Evolutionary conservation across 2,888 invertebrate species (phyloP).

Genomic region (Serrognathus titanus): DNA sequence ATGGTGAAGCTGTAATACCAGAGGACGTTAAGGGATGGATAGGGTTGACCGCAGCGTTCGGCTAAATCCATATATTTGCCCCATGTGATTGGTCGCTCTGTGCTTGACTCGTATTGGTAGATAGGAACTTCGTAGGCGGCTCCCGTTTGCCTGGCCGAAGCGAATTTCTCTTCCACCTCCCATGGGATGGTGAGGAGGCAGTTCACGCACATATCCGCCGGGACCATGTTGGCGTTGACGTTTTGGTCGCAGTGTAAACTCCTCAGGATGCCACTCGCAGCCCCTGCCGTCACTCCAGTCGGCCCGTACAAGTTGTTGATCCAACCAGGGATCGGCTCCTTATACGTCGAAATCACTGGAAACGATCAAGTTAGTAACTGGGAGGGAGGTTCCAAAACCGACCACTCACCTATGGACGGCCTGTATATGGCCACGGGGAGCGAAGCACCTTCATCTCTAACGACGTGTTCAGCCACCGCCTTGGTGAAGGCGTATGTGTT

Average conservation of each 20-base stretch:
- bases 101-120: constrained; percentile 84
- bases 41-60: constrained; percentile 53
- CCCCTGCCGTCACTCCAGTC: constrained; percentile 70
- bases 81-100: constrained; percentile 80
- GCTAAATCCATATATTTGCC: constrained; percentile 61
- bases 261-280: constrained; percentile 72
- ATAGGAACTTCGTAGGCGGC: constrained; percentile 57
- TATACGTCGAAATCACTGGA: constrained; percentile 63
- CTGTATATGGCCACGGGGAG: constrained; percentile 79
- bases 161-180: constrained; percentile 52
- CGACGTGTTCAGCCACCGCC: constrained; percentile 77
- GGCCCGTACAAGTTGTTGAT: constrained; percentile 90
- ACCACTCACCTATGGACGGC: constrained; percentile 72
- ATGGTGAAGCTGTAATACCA: constrained; percentile 69
- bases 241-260: constrained; percentile 68
- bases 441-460: constrained; percentile 62
- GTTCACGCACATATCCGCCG: constrained; percentile 79
- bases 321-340: constrained; percentile 79
- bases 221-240: constrained; percentile 70
- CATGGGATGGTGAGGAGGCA: constrained; percentile 76
- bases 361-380: too few species aligned
- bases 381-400: too few species aligned
- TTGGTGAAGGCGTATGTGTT: constrained; percentile 93
- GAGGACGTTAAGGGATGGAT: constrained; percentile 63
- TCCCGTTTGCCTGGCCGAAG: constrained; percentile 15